Percentiles rank a stretch among this genome's conserved stretches.
Conservation (phyloP, 2,888 invertebrate genomes). For the Drosophila pegasa region DNA sequence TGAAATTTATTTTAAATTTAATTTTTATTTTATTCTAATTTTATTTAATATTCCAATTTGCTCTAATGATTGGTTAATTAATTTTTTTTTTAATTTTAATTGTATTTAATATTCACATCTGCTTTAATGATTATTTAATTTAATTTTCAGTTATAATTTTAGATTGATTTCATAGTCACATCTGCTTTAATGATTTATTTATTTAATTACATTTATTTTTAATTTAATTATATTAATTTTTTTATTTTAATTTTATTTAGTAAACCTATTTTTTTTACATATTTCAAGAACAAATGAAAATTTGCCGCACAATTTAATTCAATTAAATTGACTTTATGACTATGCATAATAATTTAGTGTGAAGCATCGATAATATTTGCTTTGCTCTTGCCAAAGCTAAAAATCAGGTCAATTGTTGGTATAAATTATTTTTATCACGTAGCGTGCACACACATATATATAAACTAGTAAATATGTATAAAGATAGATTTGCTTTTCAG, state of each 20-base stretch:
- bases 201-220: not conserved
- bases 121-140: too few relatives aligned
- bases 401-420: slow-evolving; percentile 2
- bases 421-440: slow-evolving; percentile 8
- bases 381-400: not conserved
- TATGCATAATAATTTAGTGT: slow-evolving; percentile 4
- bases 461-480: not conserved
- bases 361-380: slow-evolving; percentile 6
- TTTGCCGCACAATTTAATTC: not conserved
- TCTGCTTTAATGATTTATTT: too few relatives aligned
- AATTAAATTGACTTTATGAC: not conserved
- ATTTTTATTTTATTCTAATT: too few relatives aligned
- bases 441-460: too few relatives aligned
- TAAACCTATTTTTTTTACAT: too few relatives aligned
- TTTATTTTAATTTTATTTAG: not conserved
- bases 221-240: not conserved
- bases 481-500: too few relatives aligned
- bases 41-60: too few relatives aligned
- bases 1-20: too few relatives aligned
- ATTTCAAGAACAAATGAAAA: not conserved
- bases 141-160: too few relatives aligned
- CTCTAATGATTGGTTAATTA: too few relatives aligned
- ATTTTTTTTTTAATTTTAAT: not conserved
- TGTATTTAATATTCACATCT: not conserved
- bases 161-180: too few relatives aligned